Evolutionary conservation across 1,140 invertebrate species (phyloP), one percentile per base, ranked within the genome.

Genomic region (Tetragonula clypearis): DNA sequence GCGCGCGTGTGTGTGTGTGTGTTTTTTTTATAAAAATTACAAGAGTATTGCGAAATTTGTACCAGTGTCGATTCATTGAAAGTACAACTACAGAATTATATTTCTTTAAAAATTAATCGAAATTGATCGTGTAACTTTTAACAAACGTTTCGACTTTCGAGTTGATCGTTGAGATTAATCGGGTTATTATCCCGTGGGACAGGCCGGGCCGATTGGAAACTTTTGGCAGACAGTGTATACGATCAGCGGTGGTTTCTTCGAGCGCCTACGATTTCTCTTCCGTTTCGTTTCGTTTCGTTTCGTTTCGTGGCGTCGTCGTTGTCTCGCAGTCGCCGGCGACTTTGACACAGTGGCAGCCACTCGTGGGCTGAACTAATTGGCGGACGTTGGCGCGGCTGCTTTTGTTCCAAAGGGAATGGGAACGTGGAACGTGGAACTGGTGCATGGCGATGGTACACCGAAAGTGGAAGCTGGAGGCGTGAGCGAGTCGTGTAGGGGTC

Each of bases 331-430:
- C 41, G 35, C 66, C 11, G 55, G 17, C 49, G 56, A 35, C 49
- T 79, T 56, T 56, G 78, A 71, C 66, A 79, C 65, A 69, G 78
- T 79, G 78, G 78, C 65, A 35, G 66, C 49, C 17, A 35, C 53
- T 23, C 78, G 78, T 79, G 78, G 78, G 78, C 15, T 15, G 78
- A 55, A 23, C 65, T 79, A 79, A 79, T 79, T 79, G 78, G 78
- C 26, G 9, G n/a, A 11, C 56, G 74, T 76, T 49, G 17, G 35
- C 35, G 30, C 58, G 58, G 75, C 60, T 21, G 75, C 75, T 49
- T 77, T 77, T 77, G 75, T 77, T 35, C 35, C 58, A 4, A 49
- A 26, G 19, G 73, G 30, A 49, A 55, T 23, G 12, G 19, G 30
- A 62, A 77, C 58, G 21, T 77, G 19, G 30, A 62, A 77, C 58